Percentiles rank a stretch among this genome's conserved stretches.
Evolutionary conservation across 2,797 vertebrate genomes (phyloP).

Genomic region (Balearica regulorum): DNA sequence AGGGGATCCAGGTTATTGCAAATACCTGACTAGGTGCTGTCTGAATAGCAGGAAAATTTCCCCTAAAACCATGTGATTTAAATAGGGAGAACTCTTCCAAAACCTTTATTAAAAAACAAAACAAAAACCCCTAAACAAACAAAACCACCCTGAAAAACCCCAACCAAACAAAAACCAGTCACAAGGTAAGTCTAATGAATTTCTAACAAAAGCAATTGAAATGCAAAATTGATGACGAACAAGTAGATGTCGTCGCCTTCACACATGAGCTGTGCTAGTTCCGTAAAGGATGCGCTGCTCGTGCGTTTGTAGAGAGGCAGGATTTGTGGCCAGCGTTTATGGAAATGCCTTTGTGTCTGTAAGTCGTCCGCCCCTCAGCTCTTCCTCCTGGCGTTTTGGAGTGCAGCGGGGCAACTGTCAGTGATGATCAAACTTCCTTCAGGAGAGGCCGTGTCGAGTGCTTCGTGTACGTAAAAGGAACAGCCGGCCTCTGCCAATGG

Average conservation of each 20-base stretch:
- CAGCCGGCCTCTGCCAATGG: not conserved
- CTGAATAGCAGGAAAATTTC: not conserved
- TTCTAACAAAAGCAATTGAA: not conserved
- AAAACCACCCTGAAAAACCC: not conserved
- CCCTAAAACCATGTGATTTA: not conserved
- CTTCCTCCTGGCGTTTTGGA: not conserved
- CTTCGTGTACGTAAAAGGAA: not conserved
- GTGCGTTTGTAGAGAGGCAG: not conserved
- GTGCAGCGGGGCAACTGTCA: not conserved
- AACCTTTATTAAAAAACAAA: not conserved
- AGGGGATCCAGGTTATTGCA: not conserved
- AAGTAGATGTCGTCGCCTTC: not conserved
- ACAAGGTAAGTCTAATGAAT: not conserved
- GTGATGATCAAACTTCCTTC: not conserved
- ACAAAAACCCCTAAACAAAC: not conserved
- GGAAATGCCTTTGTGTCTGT: not conserved
- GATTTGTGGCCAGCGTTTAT: not conserved
- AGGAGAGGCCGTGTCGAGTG: not conserved
- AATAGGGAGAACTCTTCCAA: not conserved
- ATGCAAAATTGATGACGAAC: not conserved
- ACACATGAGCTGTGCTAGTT: fast-evolving
- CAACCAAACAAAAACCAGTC: not conserved
- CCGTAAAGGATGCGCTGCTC: not conserved
- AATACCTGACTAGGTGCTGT: not conserved
- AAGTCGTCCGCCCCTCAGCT: not conserved